These are phyloP conservation scores for Cosmorhoe ocellata DNA, from an alignment of 2,888 invertebrate genomes.

Conservation along the genomic window DNA sequence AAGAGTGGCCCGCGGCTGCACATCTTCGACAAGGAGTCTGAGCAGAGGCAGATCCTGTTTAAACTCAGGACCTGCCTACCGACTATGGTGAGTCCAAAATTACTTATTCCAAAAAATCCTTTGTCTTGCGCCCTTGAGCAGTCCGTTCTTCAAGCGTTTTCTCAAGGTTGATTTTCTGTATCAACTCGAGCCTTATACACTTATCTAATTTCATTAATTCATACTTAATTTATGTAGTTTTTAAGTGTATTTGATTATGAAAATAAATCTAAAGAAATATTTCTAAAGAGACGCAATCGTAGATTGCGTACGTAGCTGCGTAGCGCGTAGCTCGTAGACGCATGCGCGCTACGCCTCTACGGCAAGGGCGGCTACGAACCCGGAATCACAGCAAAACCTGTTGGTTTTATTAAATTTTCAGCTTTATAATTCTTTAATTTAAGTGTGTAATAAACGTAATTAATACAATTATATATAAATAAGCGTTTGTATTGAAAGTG, in stretches of 20 bases:
- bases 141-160: slow-evolving; percentile 20
- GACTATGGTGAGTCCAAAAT: slow-evolving; percentile 82
- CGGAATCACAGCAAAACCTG: slow-evolving; percentile 50
- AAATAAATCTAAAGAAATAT: too few species aligned
- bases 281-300: too few species aligned
- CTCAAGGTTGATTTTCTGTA: slow-evolving; percentile 14
- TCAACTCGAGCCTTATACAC: not conserved
- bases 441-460: too few species aligned
- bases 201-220: too few species aligned
- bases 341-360: slow-evolving; percentile 71
- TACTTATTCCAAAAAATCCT: slow-evolving; percentile 29
- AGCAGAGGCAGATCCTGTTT: slow-evolving; percentile 86
- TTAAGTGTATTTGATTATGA: too few species aligned
- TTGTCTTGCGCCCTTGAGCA: slow-evolving; percentile 35
- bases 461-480: too few species aligned
- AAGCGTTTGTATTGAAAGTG: too few species aligned
- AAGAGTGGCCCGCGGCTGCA: slow-evolving; percentile 86
- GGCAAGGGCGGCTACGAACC: slow-evolving; percentile 42
- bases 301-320: slow-evolving; percentile 46
- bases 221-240: too few species aligned
- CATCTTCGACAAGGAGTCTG: slow-evolving; percentile 88
- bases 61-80: slow-evolving; percentile 87
- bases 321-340: slow-evolving; percentile 72
- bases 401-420: slow-evolving; percentile 38
- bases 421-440: too few species aligned